Evolutionary conservation across 1,140 invertebrate genomes (phyloP), one percentile per base, ranked within the genome.

Genomic region (Capitella teleta): DNA sequence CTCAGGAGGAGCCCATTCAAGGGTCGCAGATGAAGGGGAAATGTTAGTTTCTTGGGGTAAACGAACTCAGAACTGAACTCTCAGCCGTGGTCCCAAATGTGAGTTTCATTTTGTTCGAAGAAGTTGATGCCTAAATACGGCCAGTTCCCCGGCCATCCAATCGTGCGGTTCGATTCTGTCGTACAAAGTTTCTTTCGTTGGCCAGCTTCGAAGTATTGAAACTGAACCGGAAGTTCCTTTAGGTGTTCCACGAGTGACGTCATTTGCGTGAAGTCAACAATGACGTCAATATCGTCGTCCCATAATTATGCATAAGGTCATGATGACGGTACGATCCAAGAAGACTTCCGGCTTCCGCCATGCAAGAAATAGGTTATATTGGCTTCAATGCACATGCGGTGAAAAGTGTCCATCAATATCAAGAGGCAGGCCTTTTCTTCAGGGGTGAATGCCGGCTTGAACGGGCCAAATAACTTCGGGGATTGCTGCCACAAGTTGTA

Each of bases 251-350:
- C 8, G 30, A 32, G 30, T 8, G 8, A 8, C 8, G 8, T 10
- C n/a, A 8, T 32, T 25, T 51, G 24, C 19, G n/a, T 28, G 12
- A 16, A 14, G 14, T 30, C 18, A 3, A 54, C 12, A n/a, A 54
- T 19, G 2, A 58, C 37, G 34, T 58, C 57, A 10, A 57, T 26
- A 41, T 58, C 55, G 24, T 57, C 52, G 26, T 58, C 57, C 47
- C 52, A 58, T n/a, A n/a, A n/a, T n/a, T n/a, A 18, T 55, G 57
- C n/a, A 58, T 49, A 18, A 57, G 4, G 12, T 43, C 56, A 24
- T 55, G 56, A 44, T 58, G 55, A 5, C 57, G 30, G 26, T 49
- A 49, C 1, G 52, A 49, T 3, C 57, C 57, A 2, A 58, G 25
- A 10, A 58, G 36, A 12, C n/a, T n/a, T n/a, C n/a, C n/a, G n/a